Evolutionary conservation across 2,888 invertebrate genomes (phyloP), one percentile per base, ranked within the genome.

Genomic region (Scaptomyza caliginosa): DNA sequence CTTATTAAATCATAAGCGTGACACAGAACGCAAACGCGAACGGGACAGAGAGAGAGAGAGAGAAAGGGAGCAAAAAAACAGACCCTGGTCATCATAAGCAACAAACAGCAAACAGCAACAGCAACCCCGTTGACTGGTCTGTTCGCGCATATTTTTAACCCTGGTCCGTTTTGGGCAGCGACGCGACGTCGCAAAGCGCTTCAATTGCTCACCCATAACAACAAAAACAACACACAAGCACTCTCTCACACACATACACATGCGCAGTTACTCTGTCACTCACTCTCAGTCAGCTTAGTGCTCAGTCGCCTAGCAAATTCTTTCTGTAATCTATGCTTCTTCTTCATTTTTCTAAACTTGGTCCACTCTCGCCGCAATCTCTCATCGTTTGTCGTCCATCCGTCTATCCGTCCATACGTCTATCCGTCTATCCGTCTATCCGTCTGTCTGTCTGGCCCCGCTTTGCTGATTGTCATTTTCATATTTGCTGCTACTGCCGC

Each of bases 1-100:
- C 82, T 89, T 88, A 88, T 86, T 89, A 89, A 88, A 84, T 78
- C 88, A 85, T 77, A 77, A 82, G 83, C 73, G 75, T 70, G 87
- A 85, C 88, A 88, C 71, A 80, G 58, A 65, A 57, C 56, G 13
- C 13, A 4, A 30, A n/a, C n/a, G n/a, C n/a, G n/a, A 21, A 21
- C 34, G 46, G 21, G 16, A 16, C 51, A 26, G 26, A 13, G 24
- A 39, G 19, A 13, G 19, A 32, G 19, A 17, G 42, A 30, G 30
- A 16, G 32, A 45, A 16, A 10, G 28, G 17, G 26, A 10, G 28
- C 36, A n/a, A 34, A 11, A 30, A 11, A 13, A 34, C 28, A 43
- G 42, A 26, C 67, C 39, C 58, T 67, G 67, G 67, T 66, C 67
- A 73, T 28, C 48, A 58, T 23, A 26, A 19, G 3, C 19, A 19